Evolutionary conservation across 1,140 invertebrate species (phyloP).

Genomic region (Protaetia brevitarsis): DNA sequence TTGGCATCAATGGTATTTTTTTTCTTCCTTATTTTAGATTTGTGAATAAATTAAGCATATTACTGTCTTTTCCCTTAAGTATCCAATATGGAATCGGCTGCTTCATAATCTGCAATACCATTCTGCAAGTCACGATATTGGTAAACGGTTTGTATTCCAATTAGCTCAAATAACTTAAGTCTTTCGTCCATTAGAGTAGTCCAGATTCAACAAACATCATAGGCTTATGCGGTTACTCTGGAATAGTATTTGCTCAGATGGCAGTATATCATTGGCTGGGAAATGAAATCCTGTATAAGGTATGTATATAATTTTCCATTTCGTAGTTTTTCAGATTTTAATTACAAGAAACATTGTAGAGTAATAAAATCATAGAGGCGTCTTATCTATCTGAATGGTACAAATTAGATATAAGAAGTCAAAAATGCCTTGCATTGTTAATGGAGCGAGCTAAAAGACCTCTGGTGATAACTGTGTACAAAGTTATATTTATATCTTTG

Average conservation of each 20-base stretch:
- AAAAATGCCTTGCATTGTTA: neutral
- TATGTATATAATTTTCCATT: neutral
- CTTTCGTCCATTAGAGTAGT: neutral
- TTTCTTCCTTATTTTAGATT: neutral
- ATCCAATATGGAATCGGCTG: neutral
- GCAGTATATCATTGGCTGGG: neutral
- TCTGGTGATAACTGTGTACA: neutral
- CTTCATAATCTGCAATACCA: neutral
- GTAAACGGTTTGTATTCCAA: neutral
- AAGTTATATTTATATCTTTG: neutral
- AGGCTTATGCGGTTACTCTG: neutral
- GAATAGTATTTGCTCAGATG: neutral
- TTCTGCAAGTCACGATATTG: neutral
- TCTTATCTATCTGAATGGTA: neutral
- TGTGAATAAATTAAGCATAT: neutral
- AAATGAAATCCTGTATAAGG: neutral
- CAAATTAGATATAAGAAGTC: neutral
- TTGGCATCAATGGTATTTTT: too few relatives aligned
- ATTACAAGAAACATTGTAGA: neutral
- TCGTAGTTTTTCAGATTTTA: neutral
- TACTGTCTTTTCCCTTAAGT: neutral
- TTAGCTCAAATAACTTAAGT: neutral
- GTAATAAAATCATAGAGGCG: neutral
- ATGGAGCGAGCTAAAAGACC: neutral
- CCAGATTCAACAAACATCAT: neutral